A percentile compares a stretch with the other conserved stretches of the same genome.
Conservation (phyloP, 2,888 invertebrate genomes). For the Syrista parreyssii region DNA sequence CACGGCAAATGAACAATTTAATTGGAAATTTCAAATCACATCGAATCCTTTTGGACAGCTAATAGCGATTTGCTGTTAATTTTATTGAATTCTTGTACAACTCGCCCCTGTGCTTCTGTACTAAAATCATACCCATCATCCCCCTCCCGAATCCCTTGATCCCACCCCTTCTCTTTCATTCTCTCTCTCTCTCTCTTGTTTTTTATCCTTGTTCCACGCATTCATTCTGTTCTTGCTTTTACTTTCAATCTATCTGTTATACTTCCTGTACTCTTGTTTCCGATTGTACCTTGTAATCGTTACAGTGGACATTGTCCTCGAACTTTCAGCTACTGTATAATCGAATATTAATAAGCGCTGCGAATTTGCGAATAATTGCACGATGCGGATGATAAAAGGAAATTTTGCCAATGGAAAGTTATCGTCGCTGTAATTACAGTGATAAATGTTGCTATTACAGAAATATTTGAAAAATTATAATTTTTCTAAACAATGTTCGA, state of each 20-base stretch:
- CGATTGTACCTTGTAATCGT: neutral
- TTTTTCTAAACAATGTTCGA: neutral
- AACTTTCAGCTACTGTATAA: neutral
- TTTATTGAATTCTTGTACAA: conserved; percentile 19
- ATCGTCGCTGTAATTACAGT: neutral
- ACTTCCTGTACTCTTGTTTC: neutral
- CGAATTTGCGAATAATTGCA: no score
- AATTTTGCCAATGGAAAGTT: neutral
- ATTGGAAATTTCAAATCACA: conserved; percentile 8
- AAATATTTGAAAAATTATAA: neutral
- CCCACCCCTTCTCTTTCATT: neutral
- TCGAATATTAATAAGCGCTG: no score
- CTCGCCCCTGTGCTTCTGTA: conserved; percentile 2
- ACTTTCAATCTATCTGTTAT: neutral
- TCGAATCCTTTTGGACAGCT: neutral
- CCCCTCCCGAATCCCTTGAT: neutral
- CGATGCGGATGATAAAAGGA: no score
- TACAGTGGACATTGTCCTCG: neutral
- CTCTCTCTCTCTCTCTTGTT: neutral
- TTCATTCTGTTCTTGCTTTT: neutral
- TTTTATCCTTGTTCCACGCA: neutral
- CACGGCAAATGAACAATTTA: neutral
- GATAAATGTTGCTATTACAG: neutral
- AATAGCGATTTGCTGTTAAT: conserved; percentile 10
- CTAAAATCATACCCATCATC: neutral